These are phyloP conservation scores for Hydrotaea diabolus DNA, from an alignment of 2,888 invertebrate species.

Conservation along the genomic window DNA sequence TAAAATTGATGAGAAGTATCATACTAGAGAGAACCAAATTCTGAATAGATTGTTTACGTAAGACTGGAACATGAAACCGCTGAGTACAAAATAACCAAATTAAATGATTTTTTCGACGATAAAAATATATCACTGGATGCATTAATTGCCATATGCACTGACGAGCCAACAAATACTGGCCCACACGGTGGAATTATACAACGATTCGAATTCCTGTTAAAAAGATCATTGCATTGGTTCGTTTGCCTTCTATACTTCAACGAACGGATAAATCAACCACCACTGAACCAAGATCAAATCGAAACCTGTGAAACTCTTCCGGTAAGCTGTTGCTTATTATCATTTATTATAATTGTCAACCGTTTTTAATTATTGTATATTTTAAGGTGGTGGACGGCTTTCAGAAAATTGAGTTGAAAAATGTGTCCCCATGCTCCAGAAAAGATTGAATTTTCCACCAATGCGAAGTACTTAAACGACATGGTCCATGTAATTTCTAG, in stretches of 20 bases:
- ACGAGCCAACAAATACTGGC: too few species aligned
- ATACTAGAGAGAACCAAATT: slow-evolving; percentile 27
- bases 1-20: slow-evolving; percentile 3
- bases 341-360: slow-evolving; percentile 1
- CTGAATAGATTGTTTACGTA: slow-evolving; percentile 40
- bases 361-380: too few species aligned
- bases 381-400: too few species aligned
- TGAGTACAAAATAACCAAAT: slow-evolving; percentile 35
- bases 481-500: too few species aligned
- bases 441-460: too few species aligned
- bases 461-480: too few species aligned
- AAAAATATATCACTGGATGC: slow-evolving; percentile 40
- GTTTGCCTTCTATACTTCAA: slow-evolving; percentile 17
- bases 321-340: slow-evolving; percentile 34
- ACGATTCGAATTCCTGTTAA: background rate
- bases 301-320: slow-evolving; percentile 47
- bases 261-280: slow-evolving; percentile 26
- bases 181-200: slow-evolving; percentile 25
- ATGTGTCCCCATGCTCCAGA: too few species aligned
- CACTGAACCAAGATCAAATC: slow-evolving; percentile 40
- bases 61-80: too few species aligned
- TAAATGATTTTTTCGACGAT: slow-evolving; percentile 46
- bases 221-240: slow-evolving; percentile 3
- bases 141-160: slow-evolving; percentile 28
- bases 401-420: too few species aligned